These are phyloP conservation scores for Lutjanus argentimaculatus DNA, from an alignment of 2,797 vertebrate species.

Conservation along the genomic window DNA sequence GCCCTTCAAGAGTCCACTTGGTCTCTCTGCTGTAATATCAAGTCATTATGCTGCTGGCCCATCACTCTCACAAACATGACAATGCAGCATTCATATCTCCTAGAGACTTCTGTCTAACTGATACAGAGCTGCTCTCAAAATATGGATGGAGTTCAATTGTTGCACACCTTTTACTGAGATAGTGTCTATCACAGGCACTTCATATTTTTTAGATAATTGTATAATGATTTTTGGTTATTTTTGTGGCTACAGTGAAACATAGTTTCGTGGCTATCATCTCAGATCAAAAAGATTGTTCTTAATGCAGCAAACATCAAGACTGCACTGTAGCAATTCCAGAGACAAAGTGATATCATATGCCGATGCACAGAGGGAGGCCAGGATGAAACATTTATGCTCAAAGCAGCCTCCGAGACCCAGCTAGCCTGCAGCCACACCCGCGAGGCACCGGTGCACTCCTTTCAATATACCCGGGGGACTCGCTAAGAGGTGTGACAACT, in stretches of 20 bases:
- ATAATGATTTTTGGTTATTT: constrained; percentile 21
- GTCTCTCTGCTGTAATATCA: constrained; percentile 40
- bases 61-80: constrained; percentile 32
- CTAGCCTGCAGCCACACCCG: constrained; percentile 76
- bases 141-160: constrained; percentile 10
- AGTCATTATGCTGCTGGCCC: constrained; percentile 52
- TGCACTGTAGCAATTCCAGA: constrained; percentile 18
- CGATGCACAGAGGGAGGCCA: constrained; percentile 60
- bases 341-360: constrained; percentile 58
- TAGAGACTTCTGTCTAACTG: constrained; percentile 11
- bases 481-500: constrained; percentile 57
- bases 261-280: constrained; percentile 30
- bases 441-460: constrained; percentile 53
- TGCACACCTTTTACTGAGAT: constrained; percentile 3
- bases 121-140: not conserved
- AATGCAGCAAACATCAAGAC: constrained; percentile 38
- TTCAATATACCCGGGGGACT: constrained; percentile 58
- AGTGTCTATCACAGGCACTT: constrained; percentile 6
- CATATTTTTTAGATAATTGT: constrained; percentile 10
- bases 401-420: constrained; percentile 68
- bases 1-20: constrained; percentile 34
- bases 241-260: constrained; percentile 23
- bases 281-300: constrained; percentile 51
- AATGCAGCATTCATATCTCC: not conserved
- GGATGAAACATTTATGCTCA: constrained; percentile 71